phyloP scores from a whole-genome alignment of 2,888 invertebrate genomes.

The Cancer borealis region DNA sequence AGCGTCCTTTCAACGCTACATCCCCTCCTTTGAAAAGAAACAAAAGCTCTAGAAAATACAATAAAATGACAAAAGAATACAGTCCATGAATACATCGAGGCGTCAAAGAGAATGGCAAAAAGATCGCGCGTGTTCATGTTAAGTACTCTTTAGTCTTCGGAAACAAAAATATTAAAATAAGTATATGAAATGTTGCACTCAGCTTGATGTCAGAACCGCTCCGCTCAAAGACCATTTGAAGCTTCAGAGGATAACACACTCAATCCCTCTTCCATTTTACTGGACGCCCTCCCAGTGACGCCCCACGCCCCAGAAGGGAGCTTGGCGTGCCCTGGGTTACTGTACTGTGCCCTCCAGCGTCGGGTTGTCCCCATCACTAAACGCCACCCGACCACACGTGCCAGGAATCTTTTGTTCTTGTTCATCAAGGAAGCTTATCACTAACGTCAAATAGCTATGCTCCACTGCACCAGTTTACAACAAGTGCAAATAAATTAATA shows the following conservation, averaged over 20 bases:
- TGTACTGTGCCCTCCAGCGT: not conserved
- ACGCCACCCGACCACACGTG: not conserved
- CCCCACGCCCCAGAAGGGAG: not conserved
- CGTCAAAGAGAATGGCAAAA: conserved; percentile 4
- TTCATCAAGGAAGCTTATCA: not conserved
- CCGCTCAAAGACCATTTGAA: not conserved
- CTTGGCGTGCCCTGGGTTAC: not conserved
- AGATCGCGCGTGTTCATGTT: not conserved
- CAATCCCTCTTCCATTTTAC: not conserved
- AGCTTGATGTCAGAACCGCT: not conserved
- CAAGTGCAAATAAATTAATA: not conserved
- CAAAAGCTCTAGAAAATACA: not conserved
- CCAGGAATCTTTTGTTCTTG: not conserved
- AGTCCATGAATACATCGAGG: not conserved
- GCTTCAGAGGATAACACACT: not conserved
- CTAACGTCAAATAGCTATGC: not conserved
- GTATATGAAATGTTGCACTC: not conserved
- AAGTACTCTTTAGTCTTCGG: conserved; percentile 7
- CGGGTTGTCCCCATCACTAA: not conserved
- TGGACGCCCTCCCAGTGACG: not conserved
- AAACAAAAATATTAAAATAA: not conserved
- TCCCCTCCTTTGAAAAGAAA: not conserved
- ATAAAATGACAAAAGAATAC: not conserved
- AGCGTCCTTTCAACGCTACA: not conserved
- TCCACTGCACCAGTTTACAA: not conserved